A percentile compares a stretch with the other conserved stretches of the same genome.
Evolutionary conservation across 1,140 invertebrate species (phyloP).

Genomic region (Bombus affinis): DNA sequence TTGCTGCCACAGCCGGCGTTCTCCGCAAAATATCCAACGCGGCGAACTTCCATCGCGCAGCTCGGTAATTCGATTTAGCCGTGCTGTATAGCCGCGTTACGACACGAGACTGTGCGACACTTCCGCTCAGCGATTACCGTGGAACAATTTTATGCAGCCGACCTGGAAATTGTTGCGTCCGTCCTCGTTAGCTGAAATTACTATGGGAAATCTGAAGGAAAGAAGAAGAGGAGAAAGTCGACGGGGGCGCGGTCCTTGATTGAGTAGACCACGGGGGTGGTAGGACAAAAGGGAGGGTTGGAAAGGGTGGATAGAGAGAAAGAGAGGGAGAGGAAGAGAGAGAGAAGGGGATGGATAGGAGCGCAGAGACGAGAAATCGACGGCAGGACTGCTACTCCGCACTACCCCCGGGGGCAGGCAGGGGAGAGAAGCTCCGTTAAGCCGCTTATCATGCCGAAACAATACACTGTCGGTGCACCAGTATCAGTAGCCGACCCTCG

Average conservation of each 20-base stretch:
- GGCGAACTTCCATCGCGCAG: constrained; percentile 2
- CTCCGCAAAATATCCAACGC: constrained; percentile 20
- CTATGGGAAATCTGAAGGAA: constrained; percentile 43
- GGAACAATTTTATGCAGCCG: constrained; percentile 44
- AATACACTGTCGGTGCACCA: constrained; percentile 83
- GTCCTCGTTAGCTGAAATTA: constrained; percentile 56
- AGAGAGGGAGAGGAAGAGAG: background rate
- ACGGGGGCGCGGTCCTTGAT: constrained; percentile 72
- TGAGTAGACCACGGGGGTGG: constrained; percentile 46
- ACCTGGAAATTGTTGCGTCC: constrained; percentile 40
- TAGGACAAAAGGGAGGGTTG: background rate
- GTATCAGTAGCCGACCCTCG: constrained; percentile 79
- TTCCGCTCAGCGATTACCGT: constrained; percentile 41
- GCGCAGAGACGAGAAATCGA: constrained; percentile 73
- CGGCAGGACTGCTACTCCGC: constrained; percentile 74
- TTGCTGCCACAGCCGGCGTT: background rate
- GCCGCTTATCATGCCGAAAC: constrained; percentile 83
- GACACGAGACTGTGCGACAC: constrained; percentile 25
- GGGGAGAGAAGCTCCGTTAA: constrained; percentile 81
- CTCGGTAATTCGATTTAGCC: constrained; percentile 37
- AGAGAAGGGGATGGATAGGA: constrained; percentile 14
- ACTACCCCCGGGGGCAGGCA: constrained; percentile 67
- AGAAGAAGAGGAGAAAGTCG: constrained; percentile 41
- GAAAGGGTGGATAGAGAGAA: background rate
- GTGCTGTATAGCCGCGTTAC: constrained; percentile 22